Base-by-base conservation (phyloP, 1,140 invertebrate species). In the Notospermus geniculatus region DNA sequence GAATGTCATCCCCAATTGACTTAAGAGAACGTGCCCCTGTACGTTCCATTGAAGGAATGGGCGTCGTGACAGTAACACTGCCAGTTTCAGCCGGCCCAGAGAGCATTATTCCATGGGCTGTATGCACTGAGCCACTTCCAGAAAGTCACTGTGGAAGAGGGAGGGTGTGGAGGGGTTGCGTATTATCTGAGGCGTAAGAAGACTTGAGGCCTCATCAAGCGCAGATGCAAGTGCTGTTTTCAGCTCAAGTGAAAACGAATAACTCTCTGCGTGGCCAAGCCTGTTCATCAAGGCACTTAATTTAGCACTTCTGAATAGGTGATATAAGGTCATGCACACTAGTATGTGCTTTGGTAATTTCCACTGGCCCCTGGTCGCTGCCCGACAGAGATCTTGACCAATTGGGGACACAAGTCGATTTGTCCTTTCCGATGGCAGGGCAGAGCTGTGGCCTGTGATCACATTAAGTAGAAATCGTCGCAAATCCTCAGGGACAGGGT, bases 91-190 rank as follows among this genome's bases (percentile, higher is more conserved):
- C 29, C 4, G 50, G 17, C 36, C 13, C 2, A 17, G 39, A 2
- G 1, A 68, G 15, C 64, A 66, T 67, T 23, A 71, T 72, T 1
- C 65, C 68, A 65, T 69, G 45, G 45, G 64, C 45, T 28, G 59
- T 64, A 52, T 69, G 65, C 1, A 71, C 60, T 60, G 54, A 68
- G 0, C 36, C 63, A 19, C 27, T 54, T n/a, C 64, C 58, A 28
- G 55, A 59, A 69, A 71, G 25, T 71, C 62, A 2, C 57, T 62
- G 43, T 70, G 65, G 30, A 70, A 66, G 17, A 64, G 27, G 19
- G 63, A 61, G 17, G 53, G 52, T 25, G 36, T 60, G 41, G 54
- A 19, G 9, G 64, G 50, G 27, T 64, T 29, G 15, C 60, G 22
- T 15, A 65, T 19, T 19, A 67, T 69, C 30, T 65, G 52, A 9